Base-by-base conservation (phyloP, 1,140 invertebrate species). In the Nymphalis io region DNA sequence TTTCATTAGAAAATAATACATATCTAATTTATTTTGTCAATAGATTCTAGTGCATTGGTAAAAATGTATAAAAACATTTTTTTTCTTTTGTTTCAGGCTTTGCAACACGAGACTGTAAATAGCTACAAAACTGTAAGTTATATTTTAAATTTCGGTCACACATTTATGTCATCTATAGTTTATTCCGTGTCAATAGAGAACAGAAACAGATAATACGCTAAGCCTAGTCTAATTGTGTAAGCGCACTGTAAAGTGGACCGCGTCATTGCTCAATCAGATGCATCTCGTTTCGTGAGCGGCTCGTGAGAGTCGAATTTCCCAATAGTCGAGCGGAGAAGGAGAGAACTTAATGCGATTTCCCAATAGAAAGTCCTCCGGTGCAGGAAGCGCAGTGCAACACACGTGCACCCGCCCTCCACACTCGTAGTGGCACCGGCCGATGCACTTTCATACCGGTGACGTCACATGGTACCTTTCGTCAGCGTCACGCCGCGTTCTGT, bases 301-400 rank as follows among this genome's bases (percentile, higher is more conserved):
- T 79, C 78, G 82, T 83, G 86, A 88, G 88, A 87, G 81, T 83
- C 79, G 78, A 83, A 78, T 90, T 88, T 89, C 85, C 82, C 84
- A 90, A 88, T 79, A 72, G 78, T 72, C 46, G 74, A 68, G 53
- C 68, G 67, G 78, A 79, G 82, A 79, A 75, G 76, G 74, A 78
- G 73, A 80, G 79, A 74, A 77, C 75, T 76, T 61, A 69, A 72
- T 76, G 78, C 81, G 70, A 84, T 89, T 91, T 90, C 89, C 88
- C 86, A 90, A 87, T 89, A 89, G 87, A 91, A 91, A 90, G 89
- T 90, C 87, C 82, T 84, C 81, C 57, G 77, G 74, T 86, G 82
- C 85, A 91, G 89, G 89, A 91, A 90, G 82, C 84, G 81, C 81
- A 79, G 74, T 73, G 81, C 81, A 80, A 71, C 73, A 82, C 88